These are phyloP conservation scores for Latrodectus hesperus DNA, from an alignment of 2,888 invertebrate genomes.

Conservation along the genomic window DNA sequence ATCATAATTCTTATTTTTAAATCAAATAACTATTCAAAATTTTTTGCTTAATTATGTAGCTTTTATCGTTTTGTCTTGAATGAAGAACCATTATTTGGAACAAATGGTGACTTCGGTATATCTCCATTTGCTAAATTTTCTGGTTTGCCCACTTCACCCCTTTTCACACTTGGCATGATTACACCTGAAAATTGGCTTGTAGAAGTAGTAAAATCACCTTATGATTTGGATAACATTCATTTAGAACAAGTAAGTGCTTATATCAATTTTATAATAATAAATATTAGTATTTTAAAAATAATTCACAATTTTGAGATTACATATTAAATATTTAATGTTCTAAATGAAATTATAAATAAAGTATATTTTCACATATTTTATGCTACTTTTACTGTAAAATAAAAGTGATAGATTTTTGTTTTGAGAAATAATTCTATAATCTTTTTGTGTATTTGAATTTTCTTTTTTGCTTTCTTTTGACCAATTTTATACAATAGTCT, in stretches of 20 bases:
- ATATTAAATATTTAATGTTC: background rate
- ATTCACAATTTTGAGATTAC: background rate
- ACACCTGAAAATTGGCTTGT: slow-evolving; percentile 98
- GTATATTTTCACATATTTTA: too few species aligned
- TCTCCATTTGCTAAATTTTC: slow-evolving; percentile 90
- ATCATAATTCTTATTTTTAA: background rate
- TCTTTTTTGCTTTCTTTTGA: too few species aligned
- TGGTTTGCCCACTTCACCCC: slow-evolving; percentile 91
- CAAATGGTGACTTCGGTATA: slow-evolving; percentile 81
- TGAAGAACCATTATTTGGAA: slow-evolving; percentile 87
- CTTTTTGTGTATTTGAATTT: too few species aligned
- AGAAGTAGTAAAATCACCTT: slow-evolving; percentile 91
- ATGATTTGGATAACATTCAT: slow-evolving; percentile 97
- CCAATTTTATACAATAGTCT: too few species aligned
- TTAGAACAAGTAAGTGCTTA: slow-evolving; percentile 87
- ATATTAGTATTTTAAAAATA: too few species aligned
- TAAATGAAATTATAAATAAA: background rate
- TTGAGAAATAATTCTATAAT: too few species aligned
- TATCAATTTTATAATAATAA: background rate
- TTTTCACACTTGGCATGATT: slow-evolving; percentile 90
- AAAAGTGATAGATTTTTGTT: too few species aligned
- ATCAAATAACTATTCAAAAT: slow-evolving; percentile 24
- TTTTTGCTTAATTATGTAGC: slow-evolving; percentile 77
- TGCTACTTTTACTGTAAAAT: too few species aligned
- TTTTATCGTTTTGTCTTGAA: slow-evolving; percentile 97